Evolutionary conservation across 2,113 vertebrate genomes (phyloP), one percentile per base, ranked within the genome.

Genomic region (Callocephalon fimbriatum): DNA sequence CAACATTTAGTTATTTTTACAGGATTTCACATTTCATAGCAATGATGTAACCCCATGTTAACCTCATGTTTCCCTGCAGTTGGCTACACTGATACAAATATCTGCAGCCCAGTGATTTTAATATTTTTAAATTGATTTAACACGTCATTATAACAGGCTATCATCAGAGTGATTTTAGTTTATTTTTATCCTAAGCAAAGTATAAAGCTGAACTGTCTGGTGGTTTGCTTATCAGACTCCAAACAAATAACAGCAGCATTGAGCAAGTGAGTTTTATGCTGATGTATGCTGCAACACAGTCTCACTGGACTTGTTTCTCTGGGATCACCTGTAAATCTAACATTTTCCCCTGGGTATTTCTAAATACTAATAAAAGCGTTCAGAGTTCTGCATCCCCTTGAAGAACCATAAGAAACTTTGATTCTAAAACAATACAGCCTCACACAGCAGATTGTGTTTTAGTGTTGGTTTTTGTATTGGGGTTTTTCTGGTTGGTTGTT

Each of bases 81-180:
- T 90, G 91, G 66, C 65, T 47, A 10, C 51, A 59, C 62, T 72
- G 80, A 81, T 96, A 79, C 29, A 94, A 97, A 95, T 96, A 47
- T 86, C 73, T 97, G 89, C 86, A 93, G 85, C 82, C 73, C 94
- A 94, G 91, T 92, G 62, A 83, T 86, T 82, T 92, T 95, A 89
- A 42, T 94, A 92, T 97, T 97, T 97, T 93, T 87, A 97, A 98
- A 97, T 97, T 58, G 97, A 96, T 80, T 84, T 91, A 90, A 86
- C 84, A 89, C 63, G 63, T 80, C 94, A 96, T 95, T 94, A 67
- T 91, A 90, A 93, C 58, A 92, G 74, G 70, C 16, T 90, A 92
- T 74, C 84, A 68, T 70, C 80, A 68, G 78, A 95, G 61, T 68
- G 73, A 95, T 95, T 98, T 96, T 94, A 97, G 67, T 53, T 95